phyloP scores from a whole-genome alignment of 2,797 vertebrate genomes.

The Sternotherus odoratus region DNA sequence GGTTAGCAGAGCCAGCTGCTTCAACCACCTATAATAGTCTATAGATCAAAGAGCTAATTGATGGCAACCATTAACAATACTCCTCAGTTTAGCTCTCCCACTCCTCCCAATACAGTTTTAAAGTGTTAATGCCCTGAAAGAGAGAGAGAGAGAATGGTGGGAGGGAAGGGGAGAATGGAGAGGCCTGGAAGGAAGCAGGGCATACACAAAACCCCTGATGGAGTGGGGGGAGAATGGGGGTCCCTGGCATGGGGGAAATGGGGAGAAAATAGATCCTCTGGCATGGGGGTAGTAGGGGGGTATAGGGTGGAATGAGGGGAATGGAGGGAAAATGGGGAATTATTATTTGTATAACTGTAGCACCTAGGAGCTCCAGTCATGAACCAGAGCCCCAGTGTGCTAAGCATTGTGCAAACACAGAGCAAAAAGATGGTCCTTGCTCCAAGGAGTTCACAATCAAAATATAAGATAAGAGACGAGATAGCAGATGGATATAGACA shows the following conservation, averaged over 20 bases:
- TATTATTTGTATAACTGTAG: too few species aligned
- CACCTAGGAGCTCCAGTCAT: too few species aligned
- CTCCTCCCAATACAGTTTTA: background rate
- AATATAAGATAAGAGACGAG: too few species aligned
- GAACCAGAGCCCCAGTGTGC: too few species aligned
- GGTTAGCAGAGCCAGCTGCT: background rate
- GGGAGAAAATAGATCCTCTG: background rate
- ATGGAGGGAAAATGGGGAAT: background rate
- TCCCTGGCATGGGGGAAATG: background rate
- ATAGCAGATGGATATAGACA: too few species aligned
- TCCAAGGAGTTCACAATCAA: too few species aligned
- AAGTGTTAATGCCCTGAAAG: background rate
- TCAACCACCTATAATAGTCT: background rate
- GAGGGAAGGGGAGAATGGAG: background rate
- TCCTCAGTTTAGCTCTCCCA: background rate
- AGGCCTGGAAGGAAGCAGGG: background rate
- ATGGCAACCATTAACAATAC: background rate
- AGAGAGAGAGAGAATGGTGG: background rate
- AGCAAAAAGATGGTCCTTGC: too few species aligned
- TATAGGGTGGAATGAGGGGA: background rate
- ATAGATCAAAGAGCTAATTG: conserved; percentile 10
- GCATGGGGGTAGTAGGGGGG: background rate
- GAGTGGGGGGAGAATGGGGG: background rate
- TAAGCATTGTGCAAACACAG: too few species aligned
- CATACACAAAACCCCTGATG: background rate